phyloP scores from a whole-genome alignment of 2,797 vertebrate genomes.

The Rousettus madagascariensis region DNA sequence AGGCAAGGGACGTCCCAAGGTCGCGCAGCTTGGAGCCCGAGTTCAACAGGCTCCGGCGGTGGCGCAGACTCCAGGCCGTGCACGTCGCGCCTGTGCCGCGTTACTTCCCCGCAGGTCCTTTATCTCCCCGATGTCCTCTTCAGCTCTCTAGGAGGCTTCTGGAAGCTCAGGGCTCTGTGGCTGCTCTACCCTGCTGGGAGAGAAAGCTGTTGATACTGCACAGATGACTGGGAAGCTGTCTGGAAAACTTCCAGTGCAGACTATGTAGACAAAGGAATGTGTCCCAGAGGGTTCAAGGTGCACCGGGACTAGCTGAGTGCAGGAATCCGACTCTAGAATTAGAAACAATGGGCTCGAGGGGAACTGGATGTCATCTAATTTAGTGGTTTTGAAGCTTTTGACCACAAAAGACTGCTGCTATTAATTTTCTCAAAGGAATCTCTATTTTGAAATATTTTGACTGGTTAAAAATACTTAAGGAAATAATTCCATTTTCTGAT shows the following conservation, averaged over 20 bases:
- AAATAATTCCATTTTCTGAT: background rate
- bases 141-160: background rate
- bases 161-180: background rate
- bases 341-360: background rate
- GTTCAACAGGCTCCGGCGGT: background rate
- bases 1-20: background rate
- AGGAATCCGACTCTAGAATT: background rate
- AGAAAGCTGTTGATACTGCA: background rate
- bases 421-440: background rate
- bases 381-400: background rate
- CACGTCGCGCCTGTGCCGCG: too few relatives aligned
- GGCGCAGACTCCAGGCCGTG: background rate
- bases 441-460: constrained; percentile 27
- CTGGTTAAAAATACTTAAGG: background rate
- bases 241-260: background rate
- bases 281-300: background rate
- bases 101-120: background rate
- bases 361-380: background rate
- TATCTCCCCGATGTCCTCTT: background rate
- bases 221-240: background rate
- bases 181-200: background rate
- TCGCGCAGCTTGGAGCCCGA: background rate
- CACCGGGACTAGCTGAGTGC: background rate
- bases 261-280: background rate
- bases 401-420: background rate